These are phyloP conservation scores for Isichthys henryi DNA, from an alignment of 2,113 vertebrate genomes.

Conservation along the genomic window DNA sequence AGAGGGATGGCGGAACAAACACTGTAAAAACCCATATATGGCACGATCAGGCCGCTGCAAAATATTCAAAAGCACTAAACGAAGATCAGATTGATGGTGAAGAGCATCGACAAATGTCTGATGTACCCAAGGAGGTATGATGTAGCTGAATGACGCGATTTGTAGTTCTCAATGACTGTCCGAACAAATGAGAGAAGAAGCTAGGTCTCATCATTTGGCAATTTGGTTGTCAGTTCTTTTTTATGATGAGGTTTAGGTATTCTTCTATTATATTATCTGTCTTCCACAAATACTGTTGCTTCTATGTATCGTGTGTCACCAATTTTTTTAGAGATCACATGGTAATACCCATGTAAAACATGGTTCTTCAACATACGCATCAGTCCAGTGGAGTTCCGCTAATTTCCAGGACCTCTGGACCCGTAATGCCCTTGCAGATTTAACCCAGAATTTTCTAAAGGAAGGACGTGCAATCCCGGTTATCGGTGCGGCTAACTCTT, in stretches of 20 bases:
- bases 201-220: background rate
- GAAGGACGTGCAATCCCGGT: background rate
- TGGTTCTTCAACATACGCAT: background rate
- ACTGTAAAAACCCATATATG: background rate
- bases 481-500: background rate
- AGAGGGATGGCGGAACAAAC: slow-evolving; percentile 36
- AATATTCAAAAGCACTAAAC: slow-evolving; percentile 49
- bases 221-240: background rate
- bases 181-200: background rate
- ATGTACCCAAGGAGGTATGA: background rate
- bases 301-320: background rate
- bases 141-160: background rate
- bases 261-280: background rate
- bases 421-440: no score
- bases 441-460: background rate
- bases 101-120: background rate
- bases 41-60: slow-evolving; percentile 32
- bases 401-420: background rate
- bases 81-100: background rate
- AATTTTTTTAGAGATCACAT: background rate
- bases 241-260: background rate
- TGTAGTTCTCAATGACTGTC: background rate
- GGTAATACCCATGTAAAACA: background rate
- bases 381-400: background rate
- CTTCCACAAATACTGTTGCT: background rate